Percentiles rank a stretch among this genome's conserved stretches.
These are phyloP conservation scores for Aegotheles bennettii DNA, from an alignment of 2,113 vertebrate genomes.

Conservation along the genomic window DNA sequence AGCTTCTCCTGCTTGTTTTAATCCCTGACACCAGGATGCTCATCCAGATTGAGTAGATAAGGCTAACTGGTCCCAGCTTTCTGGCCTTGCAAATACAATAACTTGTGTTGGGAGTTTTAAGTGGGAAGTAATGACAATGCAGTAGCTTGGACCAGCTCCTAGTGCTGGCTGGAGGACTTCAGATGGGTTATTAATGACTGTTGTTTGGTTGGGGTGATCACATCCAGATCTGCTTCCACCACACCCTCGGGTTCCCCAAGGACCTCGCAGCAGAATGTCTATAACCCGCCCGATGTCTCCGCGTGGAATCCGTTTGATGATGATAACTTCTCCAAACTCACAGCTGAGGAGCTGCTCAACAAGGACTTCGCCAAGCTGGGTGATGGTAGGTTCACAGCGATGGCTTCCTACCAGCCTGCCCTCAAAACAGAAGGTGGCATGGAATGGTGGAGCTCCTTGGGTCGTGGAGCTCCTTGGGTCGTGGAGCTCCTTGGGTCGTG, in stretches of 20 bases:
- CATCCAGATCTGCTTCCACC: conserved; percentile 90
- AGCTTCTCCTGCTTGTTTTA: not conserved
- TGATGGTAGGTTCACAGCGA: conserved; percentile 76
- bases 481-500: not conserved
- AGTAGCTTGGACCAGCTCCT: not conserved
- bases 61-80: not conserved
- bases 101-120: not conserved
- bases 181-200: not conserved
- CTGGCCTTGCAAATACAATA: not conserved
- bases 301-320: conserved; percentile 97
- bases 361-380: conserved; percentile 95
- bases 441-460: not conserved
- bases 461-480: not conserved
- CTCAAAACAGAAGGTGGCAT: fast-evolving
- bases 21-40: not conserved
- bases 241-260: conserved; percentile 89
- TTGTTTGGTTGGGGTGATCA: conserved; percentile 31
- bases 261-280: conserved; percentile 82
- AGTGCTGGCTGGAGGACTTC: not conserved
- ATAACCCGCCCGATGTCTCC: conserved; percentile 75
- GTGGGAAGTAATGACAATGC: not conserved
- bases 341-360: conserved; percentile 95
- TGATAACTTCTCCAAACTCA: conserved; percentile 97
- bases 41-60: not conserved
- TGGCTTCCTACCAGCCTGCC: not conserved